Evolutionary conservation across 2,113 vertebrate genomes (phyloP), one percentile per base, ranked within the genome.

Genomic region (Cardinalis cardinalis): DNA sequence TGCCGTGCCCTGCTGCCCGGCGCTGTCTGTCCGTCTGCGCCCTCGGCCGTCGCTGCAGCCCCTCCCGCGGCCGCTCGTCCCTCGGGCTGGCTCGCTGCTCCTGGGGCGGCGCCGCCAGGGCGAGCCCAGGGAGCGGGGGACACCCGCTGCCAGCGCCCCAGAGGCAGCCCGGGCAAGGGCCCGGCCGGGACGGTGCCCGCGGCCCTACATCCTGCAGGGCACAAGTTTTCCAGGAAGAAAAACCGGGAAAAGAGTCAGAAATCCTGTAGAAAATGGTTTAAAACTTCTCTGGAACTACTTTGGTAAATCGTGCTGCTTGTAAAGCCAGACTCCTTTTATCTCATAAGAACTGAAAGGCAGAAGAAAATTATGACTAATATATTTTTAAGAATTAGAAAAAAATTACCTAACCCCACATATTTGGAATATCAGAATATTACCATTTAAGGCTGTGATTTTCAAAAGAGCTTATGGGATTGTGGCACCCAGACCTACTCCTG

Each of bases 351-450:
- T 74, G 83, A 93, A 81, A 66, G 56, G 79, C 68, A 69, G 70
- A 64, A 79, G 56, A 79, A 93, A 91, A 87, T 88, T 86, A 80
- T 71, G 76, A 87, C 66, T 82, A 83, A 76, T 36, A 78, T 63
- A 55, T 93, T 95, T 95, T 70, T 77, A 92, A 81, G 86, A 92
- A 64, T 78, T 71, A n/a, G 55, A 93, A 83, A 74, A 74, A 88
- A 90, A 86, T 5, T 61, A 74, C 69, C 58, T 70, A 93, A 60
- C 89, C 66, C 34, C 51, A 61, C 8, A 38, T 78, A 68, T 87
- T 88, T 81, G 16, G 75, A 32, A 40, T 90, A 89, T 56, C 81
- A 87, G 63, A 69, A 63, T 59, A 66, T 88, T 86, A 40, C 53
- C 34, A 61, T 75, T 87, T 78, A 72, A 90, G 86, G 46, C 63